Evolutionary conservation across 1,140 invertebrate species (phyloP), one percentile per base, ranked within the genome.

Genomic region (Zelostemma sp.): DNA sequence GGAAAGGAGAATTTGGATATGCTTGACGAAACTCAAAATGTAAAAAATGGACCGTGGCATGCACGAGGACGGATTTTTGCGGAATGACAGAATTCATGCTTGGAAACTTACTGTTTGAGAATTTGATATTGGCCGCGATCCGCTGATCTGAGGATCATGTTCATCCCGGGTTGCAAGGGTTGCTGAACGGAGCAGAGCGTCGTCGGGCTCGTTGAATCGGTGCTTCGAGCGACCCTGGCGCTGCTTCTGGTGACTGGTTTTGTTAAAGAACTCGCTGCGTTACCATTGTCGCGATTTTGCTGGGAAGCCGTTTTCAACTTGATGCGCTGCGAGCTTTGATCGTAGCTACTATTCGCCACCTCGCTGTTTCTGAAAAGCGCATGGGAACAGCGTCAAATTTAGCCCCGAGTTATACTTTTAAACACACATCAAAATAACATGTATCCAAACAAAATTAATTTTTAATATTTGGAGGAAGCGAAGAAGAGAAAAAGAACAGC

Each of bases 91-190:
- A n/a, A n/a, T n/a, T n/a, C n/a, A n/a, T n/a, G n/a, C 62, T 16
- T 56, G 31, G 25, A 69, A 47, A 84, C 85, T 86, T 85, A 86
- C 85, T 84, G 81, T 63, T 80, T 84, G 58, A 83, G 69, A 69
- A 80, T 78, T 72, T 81, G 79, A 73, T 82, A 82, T 59, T 82
- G 81, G 65, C 66, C 79, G 68, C 83, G 78, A 64, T 85, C 83
- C 33, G 82, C 80, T 51, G 83, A 84, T 72, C 84, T 77, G 49
- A 85, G 74, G 18, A 81, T 81, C 82, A 85, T 84, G 65, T 80
- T 82, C 67, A 81, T 76, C 49, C 75, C 76, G 58, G 73, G 64
- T 48, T 79, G 72, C 61, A 80, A 73, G 41, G 75, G 28, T 54
- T 51, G 63, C 45, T 64, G 59, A 49, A 74, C 60, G 16, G 78